Evolutionary conservation across 2,888 invertebrate genomes (phyloP), one percentile per base, ranked within the genome.

Genomic region (Scrobipalpa atriplicella): DNA sequence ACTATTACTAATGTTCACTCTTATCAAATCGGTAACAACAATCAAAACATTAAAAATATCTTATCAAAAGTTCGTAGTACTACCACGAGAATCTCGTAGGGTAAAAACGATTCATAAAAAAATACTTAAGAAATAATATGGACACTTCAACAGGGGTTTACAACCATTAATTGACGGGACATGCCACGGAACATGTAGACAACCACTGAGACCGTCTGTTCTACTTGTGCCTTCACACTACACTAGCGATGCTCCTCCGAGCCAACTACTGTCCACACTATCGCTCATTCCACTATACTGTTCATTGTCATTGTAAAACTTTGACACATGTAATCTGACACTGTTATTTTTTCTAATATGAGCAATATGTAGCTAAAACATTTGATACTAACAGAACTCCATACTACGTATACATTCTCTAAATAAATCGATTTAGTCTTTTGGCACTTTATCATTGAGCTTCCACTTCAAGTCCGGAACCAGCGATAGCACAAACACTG

Each of bases 141-240:
- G 90, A 89, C 90, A 85, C 85, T 82, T 86, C 80, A 85, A 86
- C 82, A 73, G 76, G 75, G 75, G 73, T 73, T 74, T 75, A 80
- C 78, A 78, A 81, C 80, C 78, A 71, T 79, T 91, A 92, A 91
- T 92, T 91, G 92, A 92, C 92, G 85, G 87, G 81, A 79, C 83
- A 85, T 81, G 78, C 84, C 86, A 69, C 81, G 76, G 75, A 78
- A 80, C 79, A 75, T 77, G 74, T 77, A 76, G 69, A 75, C 83
- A 82, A 83, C 82, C 84, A 79, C 29, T 29, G 29, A 29, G 2
- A 29, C 80, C 73, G 76, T 81, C 80, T 73, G 76, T 81, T 77
- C 79, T 78, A 75, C 75, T 5, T 84, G 84, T 85, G 84, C 84
- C 52, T 19, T 61, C 38, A 52, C 65, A 82, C 82, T 81, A 82